Conservation (phyloP, 2,888 invertebrate genomes). For the Sepioteuthis lessoniana region DNA sequence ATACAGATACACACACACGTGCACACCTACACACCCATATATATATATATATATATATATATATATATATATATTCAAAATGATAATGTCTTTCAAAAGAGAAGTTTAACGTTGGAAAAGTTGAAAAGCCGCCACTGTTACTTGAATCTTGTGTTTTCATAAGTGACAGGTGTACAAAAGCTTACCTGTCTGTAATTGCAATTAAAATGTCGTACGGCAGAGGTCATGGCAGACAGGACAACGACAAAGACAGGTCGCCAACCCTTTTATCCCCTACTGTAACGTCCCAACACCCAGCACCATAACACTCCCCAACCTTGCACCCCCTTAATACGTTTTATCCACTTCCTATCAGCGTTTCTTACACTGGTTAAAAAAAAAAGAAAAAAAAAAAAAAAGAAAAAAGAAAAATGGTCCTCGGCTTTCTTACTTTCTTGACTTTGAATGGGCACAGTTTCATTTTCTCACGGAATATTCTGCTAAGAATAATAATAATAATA, state of each 20-base stretch:
- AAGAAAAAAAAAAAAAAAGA: no score
- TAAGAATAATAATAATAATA: no score
- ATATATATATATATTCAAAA: not conserved
- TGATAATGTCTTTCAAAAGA: not conserved
- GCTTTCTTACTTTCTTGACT: no score
- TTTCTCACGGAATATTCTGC: no score
- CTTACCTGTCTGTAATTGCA: not conserved
- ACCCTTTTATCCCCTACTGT: not conserved
- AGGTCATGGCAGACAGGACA: conserved; percentile 18
- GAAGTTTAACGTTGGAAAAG: not conserved
- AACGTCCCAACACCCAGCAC: not conserved
- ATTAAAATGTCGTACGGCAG: not conserved
- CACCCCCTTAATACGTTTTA: not conserved
- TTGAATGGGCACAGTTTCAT: no score
- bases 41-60: no score
- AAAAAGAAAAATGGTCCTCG: no score
- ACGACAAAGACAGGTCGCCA: conserved; percentile 20
- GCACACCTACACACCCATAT: no score
- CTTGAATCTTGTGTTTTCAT: not conserved
- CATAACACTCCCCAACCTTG: not conserved
- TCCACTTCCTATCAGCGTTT: not conserved
- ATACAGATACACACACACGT: no score
- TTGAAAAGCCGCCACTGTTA: not conserved
- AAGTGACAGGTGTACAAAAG: not conserved
- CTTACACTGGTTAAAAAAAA: not conserved